Base-by-base conservation (phyloP, 1,140 invertebrate genomes). In the Lineus longissimus region DNA sequence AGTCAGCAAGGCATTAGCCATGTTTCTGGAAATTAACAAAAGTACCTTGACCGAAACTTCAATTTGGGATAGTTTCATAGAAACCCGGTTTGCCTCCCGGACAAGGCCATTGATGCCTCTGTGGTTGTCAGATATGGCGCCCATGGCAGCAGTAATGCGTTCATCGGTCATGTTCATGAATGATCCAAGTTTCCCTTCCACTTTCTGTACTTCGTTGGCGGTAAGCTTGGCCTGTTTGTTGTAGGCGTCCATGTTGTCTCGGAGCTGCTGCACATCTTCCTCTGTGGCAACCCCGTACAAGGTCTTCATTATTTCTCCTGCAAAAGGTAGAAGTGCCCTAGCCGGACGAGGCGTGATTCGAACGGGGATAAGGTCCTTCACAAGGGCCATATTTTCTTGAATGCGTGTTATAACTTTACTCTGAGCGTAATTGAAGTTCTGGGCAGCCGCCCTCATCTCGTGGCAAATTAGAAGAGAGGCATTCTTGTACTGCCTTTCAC, bases 141-240 rank as follows among this genome's bases (percentile, higher is more conserved):
- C 47, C 6, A 51, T n/a, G n/a, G 47, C 47, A n/a, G n/a, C 25
- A 9, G n/a, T 6, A 7, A 51, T 51, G 9, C 47, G n/a, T 51
- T 51, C 25, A n/a, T 51, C 25, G 9, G 47, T 51, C 25, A 27
- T n/a, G n/a, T 51, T 51, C 47, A 51, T 51, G 25, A 51, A 51
- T 4, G 47, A 51, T 23, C 25, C 25, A 4, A 51, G n/a, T 23
- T 6, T 51, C 25, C 4, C 25, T 27, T 27, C 47, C 4, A 9
- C 9, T n/a, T 51, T 19, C 19, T 23, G 4, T 7, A 51, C 25
- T n/a, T 51, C 19, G n/a, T 51, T 27, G 9, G 47, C 25, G 4
- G 25, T 51, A 51, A 19, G 19, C 47, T 23, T n/a, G 6, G 25
- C n/a, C 9, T 27, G 6, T n/a, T 19, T 23, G 4, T n/a, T 4